Base-by-base conservation (phyloP, 2,797 vertebrate genomes). In the Spheniscus humboldti region DNA sequence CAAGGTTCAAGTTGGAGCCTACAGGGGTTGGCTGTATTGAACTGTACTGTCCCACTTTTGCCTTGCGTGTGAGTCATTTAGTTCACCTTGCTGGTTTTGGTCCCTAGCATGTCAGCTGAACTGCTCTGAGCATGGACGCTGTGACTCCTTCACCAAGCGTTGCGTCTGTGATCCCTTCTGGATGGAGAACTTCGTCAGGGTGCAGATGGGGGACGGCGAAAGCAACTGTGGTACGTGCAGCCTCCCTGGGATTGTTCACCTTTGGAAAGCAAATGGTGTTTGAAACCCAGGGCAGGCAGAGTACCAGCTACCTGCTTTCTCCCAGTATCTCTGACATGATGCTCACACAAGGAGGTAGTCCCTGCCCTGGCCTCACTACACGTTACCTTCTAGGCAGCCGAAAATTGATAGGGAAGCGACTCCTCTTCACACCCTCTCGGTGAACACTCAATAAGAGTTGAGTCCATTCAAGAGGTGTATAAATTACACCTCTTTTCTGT, bases 161-260 rank as follows among this genome's bases (percentile, higher is more conserved):
- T 99, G 99, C 6, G 86, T 99, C 96, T 99, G 99, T 19, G 99
- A 99, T 77, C 99, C 99, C 0, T 99, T 99, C 97, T 99, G 99
- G 99, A 99, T 99, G 99, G 99, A 99, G 98, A 99, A 99, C 97
- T 99, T 99, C 96, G 97, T 99, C 97, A 98, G 98, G 95, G 97
- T 98, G 90, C 99, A 99, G 97, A 97, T 99, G 56, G 99, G 98
- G 15, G 99, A 99, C 1, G 98, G 98, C 20, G 99, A 99, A 84
- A 99, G 99, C 98, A 99, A 99, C 97, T 99, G 99, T 63, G 99
- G 99, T 99, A 97, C 56, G 99, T 93, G 45, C 41, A 52, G 0
- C 33, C 59, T 16, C 23, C 35, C 53, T 3, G 10, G 53, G 37
- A 3, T 31, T 17, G 60, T 39, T 63, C 62, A 5, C 4, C n/a